Conservation (phyloP, 2,888 invertebrate species). For the Sturmia bella region DNA sequence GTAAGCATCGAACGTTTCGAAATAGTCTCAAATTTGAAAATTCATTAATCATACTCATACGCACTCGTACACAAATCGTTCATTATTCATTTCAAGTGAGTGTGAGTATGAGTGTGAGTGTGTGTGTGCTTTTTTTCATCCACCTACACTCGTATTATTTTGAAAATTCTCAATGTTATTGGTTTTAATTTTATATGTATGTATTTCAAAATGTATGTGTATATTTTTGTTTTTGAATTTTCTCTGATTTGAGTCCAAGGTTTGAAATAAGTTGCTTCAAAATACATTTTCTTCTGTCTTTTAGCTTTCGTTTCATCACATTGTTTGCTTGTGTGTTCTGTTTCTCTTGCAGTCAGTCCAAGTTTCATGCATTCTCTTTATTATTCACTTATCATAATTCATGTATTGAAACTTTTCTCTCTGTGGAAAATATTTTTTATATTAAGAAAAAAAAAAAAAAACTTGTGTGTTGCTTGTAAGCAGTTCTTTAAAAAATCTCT, state of each 20-base stretch:
- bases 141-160: constrained; percentile 43
- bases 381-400: too few species aligned
- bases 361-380: not conserved
- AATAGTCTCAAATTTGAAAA: constrained; percentile 10
- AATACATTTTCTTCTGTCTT: constrained; percentile 2
- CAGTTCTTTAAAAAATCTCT: constrained; percentile 41
- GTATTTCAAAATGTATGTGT: not conserved
- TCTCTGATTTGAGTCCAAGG: constrained; percentile 79
- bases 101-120: not conserved
- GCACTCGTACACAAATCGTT: constrained; percentile 8
- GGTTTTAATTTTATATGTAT: constrained; percentile 12
- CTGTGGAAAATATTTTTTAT: not conserved
- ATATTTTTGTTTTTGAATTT: constrained; percentile 56
- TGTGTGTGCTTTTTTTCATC: not conserved
- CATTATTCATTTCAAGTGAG: not conserved
- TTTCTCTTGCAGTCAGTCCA: not conserved
- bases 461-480: constrained; percentile 53
- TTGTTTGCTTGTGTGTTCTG: not conserved
- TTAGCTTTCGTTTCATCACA: not conserved
- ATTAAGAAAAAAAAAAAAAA: too few species aligned
- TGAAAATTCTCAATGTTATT: constrained; percentile 43
- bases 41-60: constrained; percentile 46
- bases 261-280: constrained; percentile 73
- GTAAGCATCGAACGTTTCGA: constrained; percentile 3
- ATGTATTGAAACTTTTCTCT: not conserved